Evolutionary conservation across 2,113 vertebrate genomes (phyloP), one percentile per base, ranked within the genome.

Genomic region (Alligator mississippiensis): DNA sequence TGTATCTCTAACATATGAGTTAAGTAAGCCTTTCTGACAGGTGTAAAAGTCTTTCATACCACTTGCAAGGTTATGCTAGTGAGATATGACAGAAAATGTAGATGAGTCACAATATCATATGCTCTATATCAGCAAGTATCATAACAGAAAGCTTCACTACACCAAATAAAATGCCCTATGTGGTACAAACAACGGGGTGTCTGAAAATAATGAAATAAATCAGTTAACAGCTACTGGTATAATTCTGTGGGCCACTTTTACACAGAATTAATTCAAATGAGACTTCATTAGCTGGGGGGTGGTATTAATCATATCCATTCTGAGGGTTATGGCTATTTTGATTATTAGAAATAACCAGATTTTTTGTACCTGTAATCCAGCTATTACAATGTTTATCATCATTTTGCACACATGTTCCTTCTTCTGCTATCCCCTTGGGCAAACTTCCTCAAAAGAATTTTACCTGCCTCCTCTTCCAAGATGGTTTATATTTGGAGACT

Each of bases 1-100:
- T 84, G 80, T 55, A 80, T 57, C 24, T 91, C 89, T 98, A 97
- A 98, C 57, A 21, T 94, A 97, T 91, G 96, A 97, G 96, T 82
- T 92, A 79, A 93, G 93, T 95, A 96, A 97, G 94, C 93, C 94
- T 96, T 97, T 96, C 93, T 97, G 98, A 98, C 96, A 97, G 28
- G 24, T 97, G 93, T 95, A 97, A 96, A 91, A 94, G 92, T 87
- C 91, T 95, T 92, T 93, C 94, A 94, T 92, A 90, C 84, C 72
- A 83, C 87, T 96, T 83, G 82, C 92, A 97, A 97, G 96, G 94
- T 95, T 96, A 94, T 38, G 66, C 94, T 78, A 94, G 92, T 66
- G 2, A 97, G 96, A 96, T 92, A 92, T 86, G 96, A 97, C 94
- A 96, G 97, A 93, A 94, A 96, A 88, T 6, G 11, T 76, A 89